Evolutionary conservation across 1,140 invertebrate genomes (phyloP), one percentile per base, ranked within the genome.

Genomic region (Lepidurus packardi): DNA sequence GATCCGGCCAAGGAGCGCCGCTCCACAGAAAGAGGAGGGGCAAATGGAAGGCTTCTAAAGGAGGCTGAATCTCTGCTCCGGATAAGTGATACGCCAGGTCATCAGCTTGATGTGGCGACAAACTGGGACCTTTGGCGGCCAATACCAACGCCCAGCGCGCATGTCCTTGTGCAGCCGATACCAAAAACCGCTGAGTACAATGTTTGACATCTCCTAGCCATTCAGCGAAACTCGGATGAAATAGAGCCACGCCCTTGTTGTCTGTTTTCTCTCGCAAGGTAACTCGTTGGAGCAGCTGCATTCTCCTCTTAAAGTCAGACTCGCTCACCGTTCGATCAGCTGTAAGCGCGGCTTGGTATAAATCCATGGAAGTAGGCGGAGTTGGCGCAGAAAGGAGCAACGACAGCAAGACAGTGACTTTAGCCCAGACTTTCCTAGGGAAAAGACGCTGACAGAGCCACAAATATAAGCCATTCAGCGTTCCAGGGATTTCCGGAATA

Each of bases 181-280:
- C 97, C 73, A 98, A 86, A 84, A 95, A 98, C 82, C 95, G 94
- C 81, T 95, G 93, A 11, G 96, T 98, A 83, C 95, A 97, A 82
- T 98, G 95, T 85, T 98, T 98, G 0, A 98, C 95, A 85, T 98
- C 96, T 34, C 95, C 85, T 73, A 98, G 85, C 96, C 96, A 98
- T 82, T 95, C 93, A 9, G 94, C 92, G 84, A 98, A 98, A 79
- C 94, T 96, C 83, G 93, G 92, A 84, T 96, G 94, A 84, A 96
- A 94, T 4, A 95, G 86, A 81, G 92, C 90, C 77, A 94, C 86
- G 41, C 89, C 90, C 1, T 90, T 90, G 8, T 89, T 85, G 3
- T 84, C 83, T 0, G 84, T 82, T 80, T 89, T 82, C 86, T 85
- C 45, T 86, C 85, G 25, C 89, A 81, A 41, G 76, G 77, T 45